Evolutionary conservation across 2,888 invertebrate species (phyloP), one percentile per base, ranked within the genome.

Genomic region (Cheilosia pagana): DNA sequence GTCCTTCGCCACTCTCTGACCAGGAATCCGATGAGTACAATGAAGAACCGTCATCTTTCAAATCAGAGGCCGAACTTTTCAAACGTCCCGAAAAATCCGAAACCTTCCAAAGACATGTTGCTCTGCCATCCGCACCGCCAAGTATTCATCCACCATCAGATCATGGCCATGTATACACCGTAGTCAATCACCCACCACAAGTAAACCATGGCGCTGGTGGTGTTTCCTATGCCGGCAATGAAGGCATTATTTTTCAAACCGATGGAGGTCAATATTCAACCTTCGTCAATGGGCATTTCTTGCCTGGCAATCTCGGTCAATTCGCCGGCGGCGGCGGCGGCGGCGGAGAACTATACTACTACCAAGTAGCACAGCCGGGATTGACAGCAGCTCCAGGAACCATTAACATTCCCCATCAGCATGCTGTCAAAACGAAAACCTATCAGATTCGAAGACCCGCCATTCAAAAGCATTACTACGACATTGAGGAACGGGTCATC

Each of bases 381-480:
- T 94, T 92, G 4, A 92, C 93, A 19, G 91, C 93, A 21, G 90
- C 93, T 57, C 92, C 94, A 86, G 93, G 94, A 87, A 92, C 93
- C 53, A 92, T 94, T 14, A 94, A 94, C 88, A 93, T 94, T 21
- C 93, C 93, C 5, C 94, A n/a, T n/a, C n/a, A 94, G 87, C 94
- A 94, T 0, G 94, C 93, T 3, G 91, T 92, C 19, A 93, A 93
- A 86, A 94, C 94, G 25, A 93, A 93, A 70, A 94, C 93, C 83
- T 93, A 93, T 88, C 93, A 94, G 88, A 92, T 94, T 10, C 93
- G 94, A 78, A 93, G 94, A 81, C 94, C 94, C 50, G 94, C 94
- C 41, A 93, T 94, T 79, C 93, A 94, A 87, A 94, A 94, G 89
- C 93, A 94, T 88, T 94, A 94, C 89, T 94, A 94, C 89, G 94